These are phyloP conservation scores for Elachura formosa DNA, from an alignment of 2,113 vertebrate genomes.

Conservation along the genomic window DNA sequence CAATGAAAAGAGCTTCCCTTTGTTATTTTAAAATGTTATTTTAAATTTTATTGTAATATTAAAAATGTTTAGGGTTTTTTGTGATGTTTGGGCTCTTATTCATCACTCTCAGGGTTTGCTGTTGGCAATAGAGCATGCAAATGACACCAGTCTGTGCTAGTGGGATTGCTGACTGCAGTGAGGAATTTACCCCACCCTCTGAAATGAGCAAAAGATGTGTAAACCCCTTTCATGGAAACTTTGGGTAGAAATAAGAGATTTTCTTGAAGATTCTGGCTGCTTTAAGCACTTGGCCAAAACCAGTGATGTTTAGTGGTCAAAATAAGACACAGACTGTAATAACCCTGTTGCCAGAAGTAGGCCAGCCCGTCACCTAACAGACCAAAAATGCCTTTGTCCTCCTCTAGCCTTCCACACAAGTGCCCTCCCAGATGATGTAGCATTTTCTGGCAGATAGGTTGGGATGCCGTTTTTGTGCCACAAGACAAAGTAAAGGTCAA, in stretches of 20 bases:
- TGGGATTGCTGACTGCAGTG: fast-evolving
- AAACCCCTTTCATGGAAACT: background rate
- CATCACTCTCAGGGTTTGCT: background rate
- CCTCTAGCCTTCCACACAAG: background rate
- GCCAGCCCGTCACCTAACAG: background rate
- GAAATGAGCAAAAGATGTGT: background rate
- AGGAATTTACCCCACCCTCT: background rate
- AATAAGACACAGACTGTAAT: background rate
- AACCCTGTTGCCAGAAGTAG: background rate
- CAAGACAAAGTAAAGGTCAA: background rate
- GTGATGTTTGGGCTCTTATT: background rate
- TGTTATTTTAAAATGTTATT: conserved; percentile 7
- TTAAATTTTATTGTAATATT: conserved; percentile 1
- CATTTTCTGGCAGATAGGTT: background rate
- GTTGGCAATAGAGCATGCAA: background rate
- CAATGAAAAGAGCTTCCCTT: background rate
- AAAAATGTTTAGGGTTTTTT: background rate
- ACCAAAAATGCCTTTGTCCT: background rate
- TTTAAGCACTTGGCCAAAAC: background rate
- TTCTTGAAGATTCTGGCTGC: background rate
- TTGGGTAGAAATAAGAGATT: background rate
- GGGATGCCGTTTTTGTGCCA: background rate
- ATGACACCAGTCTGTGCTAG: background rate
- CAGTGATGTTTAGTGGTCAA: background rate
- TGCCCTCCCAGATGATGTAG: background rate